These are phyloP conservation scores for Sarcophaga rosellei DNA, from an alignment of 2,888 invertebrate genomes.

Conservation along the genomic window DNA sequence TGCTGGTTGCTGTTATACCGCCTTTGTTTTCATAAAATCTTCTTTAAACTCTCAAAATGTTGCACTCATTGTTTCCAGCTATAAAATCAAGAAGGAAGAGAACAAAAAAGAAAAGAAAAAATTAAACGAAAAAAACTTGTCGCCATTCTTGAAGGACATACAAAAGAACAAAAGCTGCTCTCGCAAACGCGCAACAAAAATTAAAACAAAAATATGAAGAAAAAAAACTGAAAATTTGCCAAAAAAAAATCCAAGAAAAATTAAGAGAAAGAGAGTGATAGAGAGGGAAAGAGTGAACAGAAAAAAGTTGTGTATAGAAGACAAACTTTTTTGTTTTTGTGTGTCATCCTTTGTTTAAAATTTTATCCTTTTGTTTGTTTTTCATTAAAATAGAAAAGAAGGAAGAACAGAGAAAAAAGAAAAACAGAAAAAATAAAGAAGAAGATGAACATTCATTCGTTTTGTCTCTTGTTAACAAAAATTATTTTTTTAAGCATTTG, in stretches of 20 bases:
- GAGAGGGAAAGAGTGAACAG: not conserved
- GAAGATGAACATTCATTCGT: too few species aligned
- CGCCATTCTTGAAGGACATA: conserved; percentile 61
- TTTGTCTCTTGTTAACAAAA: too few species aligned
- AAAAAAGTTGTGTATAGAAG: conserved; percentile 7
- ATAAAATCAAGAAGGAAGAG: not conserved
- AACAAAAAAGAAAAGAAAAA: conserved; percentile 15
- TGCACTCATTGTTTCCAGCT: too few species aligned
- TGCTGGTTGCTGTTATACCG: not conserved
- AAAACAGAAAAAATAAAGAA: not conserved
- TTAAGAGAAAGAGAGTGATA: not conserved
- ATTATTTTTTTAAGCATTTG: too few species aligned
- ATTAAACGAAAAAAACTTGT: conserved; percentile 39
- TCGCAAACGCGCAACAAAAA: not conserved
- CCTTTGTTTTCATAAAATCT: conserved; percentile 25
- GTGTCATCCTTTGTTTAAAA: conserved; percentile 64
- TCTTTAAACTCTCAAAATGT: conserved; percentile 11
- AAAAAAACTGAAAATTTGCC: conserved; percentile 27
- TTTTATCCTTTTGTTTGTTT: conserved; percentile 60
- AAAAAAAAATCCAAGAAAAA: conserved; percentile 16
- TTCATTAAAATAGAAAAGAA: conserved; percentile 50
- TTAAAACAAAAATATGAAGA: conserved; percentile 37
- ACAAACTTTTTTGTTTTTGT: conserved; percentile 56
- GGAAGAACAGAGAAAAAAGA: not conserved
- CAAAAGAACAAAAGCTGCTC: conserved; percentile 60